Base-by-base conservation (phyloP, 2,797 vertebrate species). In the Naso thynnoides region DNA sequence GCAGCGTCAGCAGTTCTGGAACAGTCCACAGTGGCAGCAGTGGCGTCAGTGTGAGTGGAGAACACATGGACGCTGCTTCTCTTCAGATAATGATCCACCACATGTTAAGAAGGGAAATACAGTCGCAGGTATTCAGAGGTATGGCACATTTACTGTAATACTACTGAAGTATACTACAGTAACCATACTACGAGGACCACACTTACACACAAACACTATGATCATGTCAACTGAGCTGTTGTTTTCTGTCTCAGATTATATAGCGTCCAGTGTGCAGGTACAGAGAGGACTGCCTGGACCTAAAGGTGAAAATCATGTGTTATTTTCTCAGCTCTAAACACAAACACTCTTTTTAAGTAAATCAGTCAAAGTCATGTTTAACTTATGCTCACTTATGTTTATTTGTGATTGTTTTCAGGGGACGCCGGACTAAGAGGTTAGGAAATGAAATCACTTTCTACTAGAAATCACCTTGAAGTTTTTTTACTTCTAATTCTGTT, bases 61-160 rank as follows among this genome's bases (percentile, higher is more conserved):
- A 86, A 79, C 24, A 85, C 23, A n/a, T 78, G 5, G 87, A 93
- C 0, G 56, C 24, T 0, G 0, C 62, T 50, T 3, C 69, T 57
- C 82, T 93, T 33, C 93, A 95, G 71, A 79, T 89, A 26, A 82
- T 55, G 0, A 58, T 98, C 44, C 95, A 95, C 89, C 47, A 87
- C 8, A 92, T 96, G 42, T 72, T 99, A 64, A 93, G 76, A 83
- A 58, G 54, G 31, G 97, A 95, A 81, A 88, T 99, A 78, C 89
- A 93, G 53, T 90, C 91, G 0, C 94, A 96, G 59, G 70, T 93
- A 53, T 95, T 96, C 88, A 94, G 83, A 88, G 96, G 97, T 98
- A 90, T 88, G 82, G 19, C 15, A 73, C 8, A 5, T 6, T 47
- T 4, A 55, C 33, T n/a, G n/a, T n/a, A 36, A 36, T 15, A 49